Percentiles rank a stretch among this genome's conserved stretches.
Conservation (phyloP, 2,113 vertebrate genomes). For the Onychostoma macrolepis region DNA sequence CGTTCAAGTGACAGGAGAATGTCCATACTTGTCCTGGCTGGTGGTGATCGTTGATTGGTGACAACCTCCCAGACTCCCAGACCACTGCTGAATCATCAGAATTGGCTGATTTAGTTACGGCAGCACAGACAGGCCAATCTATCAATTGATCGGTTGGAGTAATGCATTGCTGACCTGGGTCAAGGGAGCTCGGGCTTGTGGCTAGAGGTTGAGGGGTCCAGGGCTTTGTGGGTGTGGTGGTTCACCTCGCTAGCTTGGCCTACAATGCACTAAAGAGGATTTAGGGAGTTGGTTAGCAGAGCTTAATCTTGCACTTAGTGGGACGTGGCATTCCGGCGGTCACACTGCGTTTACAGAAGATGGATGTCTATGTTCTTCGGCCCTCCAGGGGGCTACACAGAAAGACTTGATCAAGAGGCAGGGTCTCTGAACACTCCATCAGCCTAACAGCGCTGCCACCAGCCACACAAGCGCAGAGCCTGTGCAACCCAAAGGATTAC, state of each 20-base stretch:
- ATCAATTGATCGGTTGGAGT: conserved; percentile 70
- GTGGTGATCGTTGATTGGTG: conserved; percentile 77
- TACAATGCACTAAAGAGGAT: conserved; percentile 62
- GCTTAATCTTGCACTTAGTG: conserved; percentile 72
- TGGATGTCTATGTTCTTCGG: conserved; percentile 25
- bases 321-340: conserved; percentile 66
- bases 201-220: conserved; percentile 16
- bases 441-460: background rate
- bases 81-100: conserved; percentile 78
- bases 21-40: conserved; percentile 73
- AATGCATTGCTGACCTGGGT: conserved; percentile 70
- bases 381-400: conserved; percentile 18
- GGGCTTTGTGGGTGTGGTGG: background rate
- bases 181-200: conserved; percentile 66
- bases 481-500: background rate
- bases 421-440: background rate
- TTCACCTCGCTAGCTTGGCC: background rate
- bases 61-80: conserved; percentile 71
- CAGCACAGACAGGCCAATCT: conserved; percentile 69
- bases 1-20: conserved; percentile 73
- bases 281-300: conserved; percentile 69
- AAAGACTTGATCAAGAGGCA: conserved; percentile 50
- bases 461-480: background rate
- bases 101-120: conserved; percentile 71
- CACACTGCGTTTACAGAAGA: conserved; percentile 60